Evolutionary conservation across 1,140 invertebrate species (phyloP).

Genomic region (Neodiprion lecontei): DNA sequence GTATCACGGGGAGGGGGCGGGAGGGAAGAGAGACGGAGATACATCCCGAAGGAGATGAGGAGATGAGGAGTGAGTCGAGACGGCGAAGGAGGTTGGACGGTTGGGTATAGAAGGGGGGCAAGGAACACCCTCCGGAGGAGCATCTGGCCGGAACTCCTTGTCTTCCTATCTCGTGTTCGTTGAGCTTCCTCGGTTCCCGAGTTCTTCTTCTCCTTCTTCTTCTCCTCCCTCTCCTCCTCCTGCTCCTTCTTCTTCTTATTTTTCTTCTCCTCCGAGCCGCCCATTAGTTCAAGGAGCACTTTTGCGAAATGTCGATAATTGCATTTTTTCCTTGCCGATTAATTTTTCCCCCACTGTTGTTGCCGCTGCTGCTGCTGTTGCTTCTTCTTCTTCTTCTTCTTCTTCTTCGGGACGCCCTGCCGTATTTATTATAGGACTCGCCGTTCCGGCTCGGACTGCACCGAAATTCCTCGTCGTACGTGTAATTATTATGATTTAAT

Average conservation of each 20-base stretch:
- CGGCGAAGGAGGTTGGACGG: too few relatives aligned
- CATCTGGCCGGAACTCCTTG: neutral
- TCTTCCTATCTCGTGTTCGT: neutral
- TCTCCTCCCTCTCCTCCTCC: too few relatives aligned
- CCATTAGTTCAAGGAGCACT: slow-evolving; percentile 7
- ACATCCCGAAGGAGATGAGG: neutral
- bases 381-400: neutral
- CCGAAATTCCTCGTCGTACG: neutral
- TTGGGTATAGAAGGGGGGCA: neutral
- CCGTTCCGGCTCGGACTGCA: neutral
- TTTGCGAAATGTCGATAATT: slow-evolving; percentile 6
- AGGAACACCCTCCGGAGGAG: neutral
- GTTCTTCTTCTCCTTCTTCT: too few relatives aligned
- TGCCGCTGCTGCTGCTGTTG: too few relatives aligned
- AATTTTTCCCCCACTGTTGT: neutral
- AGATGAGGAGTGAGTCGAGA: neutral
- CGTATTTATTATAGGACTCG: neutral
- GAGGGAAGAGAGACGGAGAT: neutral
- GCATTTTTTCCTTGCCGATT: neutral
- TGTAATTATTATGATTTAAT: too few relatives aligned
- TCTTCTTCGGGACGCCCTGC: neutral
- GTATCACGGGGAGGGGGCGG: neutral
- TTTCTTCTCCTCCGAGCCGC: neutral
- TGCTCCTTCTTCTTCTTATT: too few relatives aligned
- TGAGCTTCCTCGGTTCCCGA: neutral